Evolutionary conservation across 2,888 invertebrate genomes (phyloP).

Genomic region (Tineola bisselliella): DNA sequence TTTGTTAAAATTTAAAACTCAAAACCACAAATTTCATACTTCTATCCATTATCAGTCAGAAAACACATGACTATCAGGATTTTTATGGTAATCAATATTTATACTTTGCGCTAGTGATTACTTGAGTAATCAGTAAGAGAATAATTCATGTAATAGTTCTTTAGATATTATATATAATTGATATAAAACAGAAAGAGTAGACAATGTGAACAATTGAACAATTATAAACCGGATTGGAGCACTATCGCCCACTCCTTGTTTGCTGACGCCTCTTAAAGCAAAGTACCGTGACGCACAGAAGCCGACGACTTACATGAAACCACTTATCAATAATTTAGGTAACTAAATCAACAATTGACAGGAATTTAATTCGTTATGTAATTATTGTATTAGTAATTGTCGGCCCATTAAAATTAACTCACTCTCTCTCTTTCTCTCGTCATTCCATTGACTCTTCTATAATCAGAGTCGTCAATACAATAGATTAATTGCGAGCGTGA

Average conservation of each 20-base stretch:
- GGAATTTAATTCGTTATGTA: not conserved
- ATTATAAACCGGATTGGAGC: conserved; percentile 32
- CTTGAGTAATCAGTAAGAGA: too few species aligned
- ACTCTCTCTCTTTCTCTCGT: too few species aligned
- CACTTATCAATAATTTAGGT: conserved; percentile 1
- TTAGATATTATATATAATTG: not conserved
- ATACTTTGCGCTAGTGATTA: too few species aligned
- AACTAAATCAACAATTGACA: not conserved
- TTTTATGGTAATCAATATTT: too few species aligned
- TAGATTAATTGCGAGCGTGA: too few species aligned
- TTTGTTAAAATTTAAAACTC: too few species aligned
- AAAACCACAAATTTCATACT: too few species aligned
- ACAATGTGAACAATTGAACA: conserved; percentile 31
- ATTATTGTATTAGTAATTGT: not conserved
- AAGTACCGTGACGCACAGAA: conserved; percentile 39
- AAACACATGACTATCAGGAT: too few species aligned
- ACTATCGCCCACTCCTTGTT: conserved; percentile 21
- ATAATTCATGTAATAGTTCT: too few species aligned
- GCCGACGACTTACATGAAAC: not conserved
- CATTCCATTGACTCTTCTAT: too few species aligned
- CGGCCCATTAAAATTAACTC: not conserved
- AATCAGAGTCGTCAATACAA: too few species aligned
- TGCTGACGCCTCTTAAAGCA: conserved; percentile 20
- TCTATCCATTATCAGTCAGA: too few species aligned
- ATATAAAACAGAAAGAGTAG: conserved; percentile 29